Conservation (phyloP, 1,140 invertebrate species). For the Zaprionus camerounensis region DNA sequence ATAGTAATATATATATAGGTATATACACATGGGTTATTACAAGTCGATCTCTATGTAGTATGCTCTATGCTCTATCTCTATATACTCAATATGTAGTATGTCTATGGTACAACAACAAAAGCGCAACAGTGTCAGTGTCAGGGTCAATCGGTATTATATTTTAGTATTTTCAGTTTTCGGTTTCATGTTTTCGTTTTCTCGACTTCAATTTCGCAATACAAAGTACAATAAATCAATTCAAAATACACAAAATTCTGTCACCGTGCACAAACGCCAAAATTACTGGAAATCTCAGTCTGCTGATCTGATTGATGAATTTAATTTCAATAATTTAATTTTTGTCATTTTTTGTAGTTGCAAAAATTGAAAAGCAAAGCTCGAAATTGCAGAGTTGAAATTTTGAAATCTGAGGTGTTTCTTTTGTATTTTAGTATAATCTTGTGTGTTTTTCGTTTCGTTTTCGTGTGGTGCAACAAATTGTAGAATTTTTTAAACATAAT, state of each 20-base stretch:
- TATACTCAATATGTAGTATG: constrained; percentile 58
- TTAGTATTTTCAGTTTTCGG: constrained; percentile 28
- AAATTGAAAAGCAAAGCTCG: constrained; percentile 26
- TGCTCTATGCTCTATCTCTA: constrained; percentile 46
- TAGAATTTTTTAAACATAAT: constrained; percentile 65
- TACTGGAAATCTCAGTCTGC: constrained; percentile 52
- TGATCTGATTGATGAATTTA: constrained; percentile 40
- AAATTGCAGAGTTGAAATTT: constrained; percentile 19
- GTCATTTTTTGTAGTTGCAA: constrained; percentile 63
- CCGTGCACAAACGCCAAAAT: constrained; percentile 61
- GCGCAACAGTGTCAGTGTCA: constrained; percentile 75
- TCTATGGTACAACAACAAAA: constrained; percentile 80
- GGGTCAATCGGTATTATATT: constrained; percentile 57
- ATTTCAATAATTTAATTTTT: constrained; percentile 41
- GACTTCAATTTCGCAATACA: constrained; percentile 32
- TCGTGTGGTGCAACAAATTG: constrained; percentile 65
- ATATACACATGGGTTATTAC: constrained; percentile 69
- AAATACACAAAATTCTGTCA: constrained; percentile 61
- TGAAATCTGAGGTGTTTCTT: constrained; percentile 9
- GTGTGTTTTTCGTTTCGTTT: constrained; percentile 15
- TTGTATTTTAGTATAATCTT: constrained; percentile 15
- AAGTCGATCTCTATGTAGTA: constrained; percentile 53
- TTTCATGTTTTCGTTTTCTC: constrained; percentile 32
- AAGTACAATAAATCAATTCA: constrained; percentile 59
- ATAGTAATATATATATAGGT: constrained; percentile 15